These are phyloP conservation scores for Acestrorhynchus altus DNA, from an alignment of 2,797 vertebrate species.

Conservation along the genomic window DNA sequence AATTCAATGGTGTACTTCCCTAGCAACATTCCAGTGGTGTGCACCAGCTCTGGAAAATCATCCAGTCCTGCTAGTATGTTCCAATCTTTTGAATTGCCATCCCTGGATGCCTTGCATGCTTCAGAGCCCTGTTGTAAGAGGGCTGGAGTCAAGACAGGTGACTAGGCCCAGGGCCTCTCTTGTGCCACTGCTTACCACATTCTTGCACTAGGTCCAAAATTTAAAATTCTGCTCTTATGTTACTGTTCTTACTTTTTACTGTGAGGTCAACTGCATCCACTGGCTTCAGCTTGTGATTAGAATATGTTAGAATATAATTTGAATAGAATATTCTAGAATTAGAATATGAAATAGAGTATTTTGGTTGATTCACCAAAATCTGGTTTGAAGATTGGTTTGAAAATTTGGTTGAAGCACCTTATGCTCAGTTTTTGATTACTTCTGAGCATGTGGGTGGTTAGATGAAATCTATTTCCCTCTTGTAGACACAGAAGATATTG, in stretches of 20 bases:
- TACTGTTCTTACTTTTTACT: background rate
- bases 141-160: conserved; percentile 13
- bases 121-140: background rate
- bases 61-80: conserved; percentile 20
- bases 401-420: background rate
- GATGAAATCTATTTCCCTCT: background rate
- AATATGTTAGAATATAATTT: conserved; percentile 29
- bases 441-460: background rate
- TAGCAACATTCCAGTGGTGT: conserved; percentile 31
- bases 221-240: background rate
- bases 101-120: background rate
- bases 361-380: conserved; percentile 19
- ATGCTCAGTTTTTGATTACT: background rate
- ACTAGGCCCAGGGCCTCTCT: conserved; percentile 38
- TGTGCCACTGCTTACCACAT: conserved; percentile 35
- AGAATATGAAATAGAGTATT: conserved; percentile 21
- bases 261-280: conserved; percentile 13
- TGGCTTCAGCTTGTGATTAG: conserved; percentile 41
- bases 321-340: conserved; percentile 27
- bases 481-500: background rate
- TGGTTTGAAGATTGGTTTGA: background rate
- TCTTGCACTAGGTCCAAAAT: conserved; percentile 27
- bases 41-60: conserved; percentile 44
- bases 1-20: conserved; percentile 38
- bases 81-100: background rate